Conservation (phyloP, 2,888 invertebrate species). For the Drosophila subquinaria region DNA sequence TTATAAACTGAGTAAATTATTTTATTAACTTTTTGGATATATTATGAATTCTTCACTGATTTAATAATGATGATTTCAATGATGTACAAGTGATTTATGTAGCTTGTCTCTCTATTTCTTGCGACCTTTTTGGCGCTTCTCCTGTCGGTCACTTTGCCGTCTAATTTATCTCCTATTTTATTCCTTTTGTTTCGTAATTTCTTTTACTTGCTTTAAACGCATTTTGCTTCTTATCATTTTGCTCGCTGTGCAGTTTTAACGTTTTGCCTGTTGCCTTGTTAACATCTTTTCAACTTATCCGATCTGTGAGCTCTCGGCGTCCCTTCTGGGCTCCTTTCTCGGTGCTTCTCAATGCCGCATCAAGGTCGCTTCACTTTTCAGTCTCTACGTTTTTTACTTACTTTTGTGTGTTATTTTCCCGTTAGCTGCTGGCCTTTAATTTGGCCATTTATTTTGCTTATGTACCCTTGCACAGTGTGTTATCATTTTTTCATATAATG, state of each 20-base stretch:
- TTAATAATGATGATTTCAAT: too few relatives aligned
- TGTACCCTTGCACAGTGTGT: not conserved
- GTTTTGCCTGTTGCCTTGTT: not conserved
- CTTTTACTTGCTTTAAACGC: not conserved
- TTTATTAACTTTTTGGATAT: too few relatives aligned
- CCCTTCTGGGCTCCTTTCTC: not conserved
- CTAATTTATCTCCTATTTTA: not conserved
- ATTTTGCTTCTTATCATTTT: not conserved
- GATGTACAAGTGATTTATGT: too few relatives aligned
- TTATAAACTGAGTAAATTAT: too few relatives aligned
- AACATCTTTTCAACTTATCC: conserved; percentile 9
- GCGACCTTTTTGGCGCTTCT: not conserved
- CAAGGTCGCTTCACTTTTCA: conserved; percentile 1
- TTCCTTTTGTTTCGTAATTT: not conserved
- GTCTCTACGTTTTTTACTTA: not conserved
- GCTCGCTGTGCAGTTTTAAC: not conserved
- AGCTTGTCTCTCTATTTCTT: not conserved
- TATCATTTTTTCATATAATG: not conserved
- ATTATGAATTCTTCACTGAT: too few relatives aligned
- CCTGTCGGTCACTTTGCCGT: not conserved
- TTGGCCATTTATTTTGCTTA: not conserved
- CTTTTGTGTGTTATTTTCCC: not conserved
- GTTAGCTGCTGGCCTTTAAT: conserved; percentile 1
- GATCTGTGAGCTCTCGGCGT: not conserved
- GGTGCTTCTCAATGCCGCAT: conserved; percentile 1